Base-by-base conservation (phyloP, 2,797 vertebrate species). In the Microctenopoma lineatum region DNA sequence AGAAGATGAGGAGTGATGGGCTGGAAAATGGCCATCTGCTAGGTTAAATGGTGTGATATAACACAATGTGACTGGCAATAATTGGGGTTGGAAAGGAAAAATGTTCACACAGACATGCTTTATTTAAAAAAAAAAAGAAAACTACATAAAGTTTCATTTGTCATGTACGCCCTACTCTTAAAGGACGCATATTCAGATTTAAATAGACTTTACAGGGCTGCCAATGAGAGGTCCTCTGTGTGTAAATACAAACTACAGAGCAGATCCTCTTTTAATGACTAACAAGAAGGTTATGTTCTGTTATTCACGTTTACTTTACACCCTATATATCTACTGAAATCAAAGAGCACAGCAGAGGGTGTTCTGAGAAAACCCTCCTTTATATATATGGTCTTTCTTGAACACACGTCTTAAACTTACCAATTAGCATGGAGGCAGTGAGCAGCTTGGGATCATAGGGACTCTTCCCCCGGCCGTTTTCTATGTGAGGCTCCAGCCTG, bases 401-500 rank as follows among this genome's bases (percentile, higher is more conserved):
- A 64, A 36, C 59, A 56, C 52, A 14, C 12, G 34, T 62, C 39
- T 67, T 48, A 45, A 65, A 91, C 95, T 83, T 90, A 99, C 98
- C 98, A 82, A 98, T 93, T 85, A 99, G 94, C 89, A 97, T 94
- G 69, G 97, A 98, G 51, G 98, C 96, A 29, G 97, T 98, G 85
- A 93, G 93, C 75, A 98, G 87, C 90, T 97, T 98, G 29, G 98
- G 98, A 86, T 99, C 98, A 44, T 99, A 99, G 1, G 98, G 98
- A 77, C 97, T 98, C 91, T 99, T 99, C 42, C 98, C 98, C 61
- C 98, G 92, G 63, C 98, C 98, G 42, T 98, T 99, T 92, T 99
- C 97, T 78, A 96, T 92, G 70, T 95, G 94, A 8, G 95, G 89
- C 73, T 94, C 96, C 75, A 99, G 89, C 74, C 92, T 95, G 93